These are phyloP conservation scores for Pomatostomus ruficeps DNA, from an alignment of 2,113 vertebrate genomes.

Conservation along the genomic window DNA sequence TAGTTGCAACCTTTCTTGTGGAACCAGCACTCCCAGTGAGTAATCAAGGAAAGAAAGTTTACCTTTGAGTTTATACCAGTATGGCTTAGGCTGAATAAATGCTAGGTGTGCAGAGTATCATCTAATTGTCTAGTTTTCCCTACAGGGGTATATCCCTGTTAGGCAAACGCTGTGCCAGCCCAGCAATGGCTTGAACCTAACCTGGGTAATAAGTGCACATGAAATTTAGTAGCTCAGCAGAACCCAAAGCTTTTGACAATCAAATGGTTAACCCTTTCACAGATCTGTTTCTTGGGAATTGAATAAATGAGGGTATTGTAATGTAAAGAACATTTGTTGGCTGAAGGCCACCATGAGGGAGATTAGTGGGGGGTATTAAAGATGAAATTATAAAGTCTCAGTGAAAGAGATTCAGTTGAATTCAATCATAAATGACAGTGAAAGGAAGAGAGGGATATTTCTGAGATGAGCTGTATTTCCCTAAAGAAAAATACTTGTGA, in stretches of 20 bases:
- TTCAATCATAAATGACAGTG: conserved; percentile 53
- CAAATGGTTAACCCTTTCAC: conserved; percentile 55
- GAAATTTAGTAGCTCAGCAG: conserved; percentile 57
- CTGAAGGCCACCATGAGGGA: conserved; percentile 64
- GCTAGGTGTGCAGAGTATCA: background rate
- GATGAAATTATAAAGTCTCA: conserved; percentile 67
- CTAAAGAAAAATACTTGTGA: conserved; percentile 56
- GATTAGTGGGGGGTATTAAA: conserved; percentile 65
- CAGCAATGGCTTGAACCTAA: conserved; percentile 51
- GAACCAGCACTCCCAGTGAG: conserved; percentile 9
- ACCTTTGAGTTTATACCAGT: conserved; percentile 36
- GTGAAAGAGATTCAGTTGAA: conserved; percentile 61
- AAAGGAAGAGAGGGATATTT: conserved; percentile 57
- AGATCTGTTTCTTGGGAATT: conserved; percentile 37
- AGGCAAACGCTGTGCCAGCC: conserved; percentile 21
- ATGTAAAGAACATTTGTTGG: conserved; percentile 65
- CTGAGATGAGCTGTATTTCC: conserved; percentile 53
- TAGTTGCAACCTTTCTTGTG: background rate
- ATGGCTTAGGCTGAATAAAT: conserved; percentile 9
- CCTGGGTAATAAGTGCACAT: conserved; percentile 41
- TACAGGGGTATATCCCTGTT: conserved; percentile 38
- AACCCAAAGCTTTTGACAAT: conserved; percentile 60
- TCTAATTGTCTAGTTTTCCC: conserved; percentile 60
- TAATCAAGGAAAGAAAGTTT: conserved; percentile 48
- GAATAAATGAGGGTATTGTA: conserved; percentile 58